Evolutionary conservation across 2,888 invertebrate species (phyloP).

Genomic region (Spicauda simplicius): DNA sequence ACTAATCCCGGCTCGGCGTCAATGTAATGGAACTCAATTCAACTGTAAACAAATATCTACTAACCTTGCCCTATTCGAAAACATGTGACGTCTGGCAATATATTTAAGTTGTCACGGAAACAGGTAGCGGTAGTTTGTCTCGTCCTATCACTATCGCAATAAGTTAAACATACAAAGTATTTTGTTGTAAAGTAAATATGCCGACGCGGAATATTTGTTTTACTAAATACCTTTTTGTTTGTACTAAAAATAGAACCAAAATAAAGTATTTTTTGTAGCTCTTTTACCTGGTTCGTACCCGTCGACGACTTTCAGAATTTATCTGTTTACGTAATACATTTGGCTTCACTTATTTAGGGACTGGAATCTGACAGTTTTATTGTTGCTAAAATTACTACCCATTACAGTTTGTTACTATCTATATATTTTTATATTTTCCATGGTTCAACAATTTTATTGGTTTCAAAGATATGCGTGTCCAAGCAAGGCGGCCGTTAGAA

Average conservation of each 20-base stretch:
- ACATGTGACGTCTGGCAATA: slow-evolving; percentile 12
- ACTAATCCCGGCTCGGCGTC: too few species aligned
- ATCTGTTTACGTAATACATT: not conserved
- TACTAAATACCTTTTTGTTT: not conserved
- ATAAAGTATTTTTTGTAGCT: not conserved
- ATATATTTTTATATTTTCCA: not conserved
- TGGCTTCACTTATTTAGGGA: not conserved
- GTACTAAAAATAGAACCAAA: not conserved
- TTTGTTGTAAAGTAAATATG: slow-evolving; percentile 5
- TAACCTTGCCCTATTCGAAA: slow-evolving; percentile 16
- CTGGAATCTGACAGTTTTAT: not conserved
- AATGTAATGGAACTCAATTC: too few species aligned
- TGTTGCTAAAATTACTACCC: not conserved
- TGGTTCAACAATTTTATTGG: slow-evolving; percentile 7
- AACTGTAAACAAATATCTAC: not conserved
- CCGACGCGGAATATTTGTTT: not conserved
- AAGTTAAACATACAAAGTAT: not conserved
- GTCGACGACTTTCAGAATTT: not conserved
- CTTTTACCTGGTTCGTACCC: not conserved
- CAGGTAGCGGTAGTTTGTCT: slow-evolving; percentile 1
- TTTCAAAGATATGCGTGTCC: slow-evolving; percentile 14
- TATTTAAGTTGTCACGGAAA: slow-evolving; percentile 22
- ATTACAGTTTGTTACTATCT: not conserved
- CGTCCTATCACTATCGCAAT: too few species aligned
- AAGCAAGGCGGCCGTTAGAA: not conserved